Conservation (phyloP, 64 coral and sea anemone genomes). For the Acropora tenuis region DNA sequence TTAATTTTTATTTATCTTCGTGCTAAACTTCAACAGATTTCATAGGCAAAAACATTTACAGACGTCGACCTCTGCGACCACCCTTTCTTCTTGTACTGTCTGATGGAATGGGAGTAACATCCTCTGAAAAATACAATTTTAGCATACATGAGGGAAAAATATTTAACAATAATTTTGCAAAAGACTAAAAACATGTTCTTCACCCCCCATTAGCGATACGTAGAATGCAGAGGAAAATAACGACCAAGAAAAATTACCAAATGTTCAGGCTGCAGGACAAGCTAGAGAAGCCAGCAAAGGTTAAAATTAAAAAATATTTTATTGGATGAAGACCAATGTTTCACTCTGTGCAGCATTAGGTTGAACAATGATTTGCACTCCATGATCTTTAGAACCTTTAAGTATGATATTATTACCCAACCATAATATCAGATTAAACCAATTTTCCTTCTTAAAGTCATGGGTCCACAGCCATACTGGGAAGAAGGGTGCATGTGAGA, state of each 20-base stretch:
- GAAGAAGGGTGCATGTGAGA: neutral
- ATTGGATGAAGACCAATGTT: neutral
- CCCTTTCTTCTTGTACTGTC: conserved; percentile 99
- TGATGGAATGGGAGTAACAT: conserved; percentile 98
- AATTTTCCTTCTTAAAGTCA: no score
- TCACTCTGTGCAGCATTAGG: neutral
- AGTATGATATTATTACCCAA: no score
- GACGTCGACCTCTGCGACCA: conserved; percentile 97
- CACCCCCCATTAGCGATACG: no score
- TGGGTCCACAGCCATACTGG: neutral
- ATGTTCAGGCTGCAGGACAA: no score
- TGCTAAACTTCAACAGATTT: neutral
- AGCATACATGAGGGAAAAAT: neutral
- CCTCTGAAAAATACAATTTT: conserved; percentile 76
- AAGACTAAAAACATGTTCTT: no score
- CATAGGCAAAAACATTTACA: conserved; percentile 77
- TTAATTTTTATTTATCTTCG: conserved; percentile 35
- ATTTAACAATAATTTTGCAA: neutral
- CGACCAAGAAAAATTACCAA: no score
- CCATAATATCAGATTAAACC: no score
- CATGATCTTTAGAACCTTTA: no score
- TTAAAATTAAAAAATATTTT: no score
- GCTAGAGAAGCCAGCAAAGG: no score
- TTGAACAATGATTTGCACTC: no score
- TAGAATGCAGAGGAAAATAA: no score